These are phyloP conservation scores for Scaptomyza graminum DNA, from an alignment of 1,140 invertebrate genomes.

Conservation along the genomic window DNA sequence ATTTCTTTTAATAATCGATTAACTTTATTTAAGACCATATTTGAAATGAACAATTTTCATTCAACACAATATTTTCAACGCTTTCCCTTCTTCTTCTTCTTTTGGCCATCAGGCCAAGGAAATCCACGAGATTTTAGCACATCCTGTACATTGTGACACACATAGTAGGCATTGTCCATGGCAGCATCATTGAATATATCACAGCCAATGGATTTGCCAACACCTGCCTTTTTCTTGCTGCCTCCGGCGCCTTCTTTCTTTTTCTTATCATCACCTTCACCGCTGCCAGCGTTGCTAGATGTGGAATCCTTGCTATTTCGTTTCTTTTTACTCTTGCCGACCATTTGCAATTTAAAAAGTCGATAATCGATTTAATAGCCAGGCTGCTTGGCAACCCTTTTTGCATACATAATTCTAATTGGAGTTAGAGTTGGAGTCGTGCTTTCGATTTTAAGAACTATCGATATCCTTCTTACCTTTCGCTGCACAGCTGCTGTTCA, in stretches of 20 bases:
- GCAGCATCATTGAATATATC: constrained; percentile 94
- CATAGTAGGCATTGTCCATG: constrained; percentile 94
- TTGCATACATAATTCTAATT: constrained; percentile 1
- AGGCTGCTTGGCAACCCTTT: constrained; percentile 24
- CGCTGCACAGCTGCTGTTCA: constrained; percentile 17
- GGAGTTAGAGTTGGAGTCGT: neutral
- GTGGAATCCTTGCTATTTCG: constrained; percentile 85
- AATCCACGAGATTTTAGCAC: constrained; percentile 89
- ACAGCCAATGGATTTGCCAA: constrained; percentile 87
- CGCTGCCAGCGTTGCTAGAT: constrained; percentile 82
- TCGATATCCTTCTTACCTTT: neutral
- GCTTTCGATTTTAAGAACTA: neutral
- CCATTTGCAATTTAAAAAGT: constrained; percentile 64
- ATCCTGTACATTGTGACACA: constrained; percentile 92
- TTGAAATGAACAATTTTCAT: no score
- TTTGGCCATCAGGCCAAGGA: constrained; percentile 91
- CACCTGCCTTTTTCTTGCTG: constrained; percentile 86
- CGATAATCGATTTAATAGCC: constrained; percentile 29
- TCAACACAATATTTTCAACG: constrained; percentile 36
- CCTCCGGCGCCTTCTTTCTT: constrained; percentile 77
- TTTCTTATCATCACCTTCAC: constrained; percentile 82
- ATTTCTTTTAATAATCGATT: no score
- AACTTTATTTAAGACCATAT: no score
- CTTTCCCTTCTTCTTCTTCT: constrained; percentile 90
- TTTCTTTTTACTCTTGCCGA: constrained; percentile 84